A percentile compares a stretch with the other conserved stretches of the same genome.
Evolutionary conservation across 1,140 invertebrate genomes (phyloP).

Genomic region (Sminthurides bifidus): DNA sequence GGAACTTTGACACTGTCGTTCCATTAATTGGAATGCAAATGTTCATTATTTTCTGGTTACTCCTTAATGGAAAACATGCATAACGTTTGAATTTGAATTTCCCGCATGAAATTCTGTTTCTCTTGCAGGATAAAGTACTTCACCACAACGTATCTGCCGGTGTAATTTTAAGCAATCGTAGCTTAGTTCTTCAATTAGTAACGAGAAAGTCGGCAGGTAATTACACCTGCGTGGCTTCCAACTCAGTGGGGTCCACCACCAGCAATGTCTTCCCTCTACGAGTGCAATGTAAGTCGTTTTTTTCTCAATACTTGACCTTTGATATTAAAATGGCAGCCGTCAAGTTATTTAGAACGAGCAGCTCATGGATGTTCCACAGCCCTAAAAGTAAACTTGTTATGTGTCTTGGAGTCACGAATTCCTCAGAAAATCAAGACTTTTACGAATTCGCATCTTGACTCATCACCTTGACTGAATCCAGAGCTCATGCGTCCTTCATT

Average conservation of each 20-base stretch:
- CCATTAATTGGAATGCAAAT: no score
- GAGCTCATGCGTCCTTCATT: no score
- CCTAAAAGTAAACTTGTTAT: not conserved
- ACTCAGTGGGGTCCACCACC: constrained; percentile 66
- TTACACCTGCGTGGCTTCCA: constrained; percentile 57
- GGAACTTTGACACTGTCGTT: no score
- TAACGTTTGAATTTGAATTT: no score
- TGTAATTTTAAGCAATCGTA: constrained; percentile 39
- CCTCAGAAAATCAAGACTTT: no score
- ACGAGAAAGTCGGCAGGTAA: constrained; percentile 38
- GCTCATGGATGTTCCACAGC: no score
- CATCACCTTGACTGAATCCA: no score
- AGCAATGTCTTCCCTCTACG: constrained; percentile 61
- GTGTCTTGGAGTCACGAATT: not conserved
- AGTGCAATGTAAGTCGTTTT: constrained; percentile 63
- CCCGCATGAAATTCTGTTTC: no score
- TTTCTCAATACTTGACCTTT: not conserved
- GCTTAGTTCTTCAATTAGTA: constrained; percentile 37
- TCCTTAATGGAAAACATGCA: no score
- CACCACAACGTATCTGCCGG: constrained; percentile 38
- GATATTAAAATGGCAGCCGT: not conserved
- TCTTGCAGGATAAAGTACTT: constrained; percentile 33
- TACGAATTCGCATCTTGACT: no score
- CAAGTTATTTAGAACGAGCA: not conserved
- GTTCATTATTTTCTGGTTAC: no score